phyloP scores from a whole-genome alignment of 2,888 invertebrate genomes.

The Sphaerolaimus hirsutus region DNA sequence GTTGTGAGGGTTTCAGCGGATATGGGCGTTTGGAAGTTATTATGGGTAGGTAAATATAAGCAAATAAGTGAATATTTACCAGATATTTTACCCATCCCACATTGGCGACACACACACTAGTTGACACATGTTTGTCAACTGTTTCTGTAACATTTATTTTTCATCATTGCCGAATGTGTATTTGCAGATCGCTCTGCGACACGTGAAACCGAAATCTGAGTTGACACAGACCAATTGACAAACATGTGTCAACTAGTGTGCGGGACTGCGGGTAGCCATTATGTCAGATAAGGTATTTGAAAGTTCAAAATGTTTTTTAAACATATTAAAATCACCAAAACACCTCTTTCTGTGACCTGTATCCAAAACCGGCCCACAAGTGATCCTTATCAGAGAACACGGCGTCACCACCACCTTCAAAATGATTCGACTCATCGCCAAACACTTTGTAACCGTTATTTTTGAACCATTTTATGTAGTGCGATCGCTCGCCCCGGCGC shows the following conservation, averaged over 20 bases:
- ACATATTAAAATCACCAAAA: not conserved
- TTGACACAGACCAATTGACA: no score
- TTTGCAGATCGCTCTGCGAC: no score
- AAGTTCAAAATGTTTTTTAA: not conserved
- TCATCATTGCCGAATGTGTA: no score
- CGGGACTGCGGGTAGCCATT: no score
- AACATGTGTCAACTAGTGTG: no score
- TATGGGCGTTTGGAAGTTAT: not conserved
- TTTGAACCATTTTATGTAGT: slow-evolving; percentile 20
- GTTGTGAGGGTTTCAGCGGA: not conserved
- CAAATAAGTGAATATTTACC: no score
- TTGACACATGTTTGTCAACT: not conserved
- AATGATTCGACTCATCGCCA: not conserved
- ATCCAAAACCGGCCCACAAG: slow-evolving; percentile 22
- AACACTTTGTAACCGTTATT: slow-evolving; percentile 13
- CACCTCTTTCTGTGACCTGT: slow-evolving; percentile 15
- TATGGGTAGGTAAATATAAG: not conserved
- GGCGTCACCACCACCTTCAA: slow-evolving; percentile 23
- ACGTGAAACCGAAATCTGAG: no score
- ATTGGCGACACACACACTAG: no score
- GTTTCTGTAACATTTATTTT: not conserved
- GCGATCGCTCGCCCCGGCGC: slow-evolving; percentile 18
- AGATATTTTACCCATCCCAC: no score
- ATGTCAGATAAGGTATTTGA: no score
- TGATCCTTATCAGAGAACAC: slow-evolving; percentile 17